A percentile compares a stretch with the other conserved stretches of the same genome.
Conservation (phyloP, 2,888 invertebrate genomes). For the Adelphocoris suturalis region DNA sequence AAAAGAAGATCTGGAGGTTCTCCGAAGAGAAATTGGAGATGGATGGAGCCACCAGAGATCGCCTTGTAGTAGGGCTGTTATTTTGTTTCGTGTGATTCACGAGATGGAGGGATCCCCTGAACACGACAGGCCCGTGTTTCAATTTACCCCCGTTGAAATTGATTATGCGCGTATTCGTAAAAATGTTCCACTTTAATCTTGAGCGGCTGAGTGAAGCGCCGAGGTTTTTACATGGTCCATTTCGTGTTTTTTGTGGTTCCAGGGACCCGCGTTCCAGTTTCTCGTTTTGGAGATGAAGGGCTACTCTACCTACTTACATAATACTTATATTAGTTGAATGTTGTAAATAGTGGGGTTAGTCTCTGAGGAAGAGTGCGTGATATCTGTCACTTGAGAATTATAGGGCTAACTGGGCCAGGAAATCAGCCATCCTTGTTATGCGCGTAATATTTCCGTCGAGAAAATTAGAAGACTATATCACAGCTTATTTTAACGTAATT, state of each 20-base stretch:
- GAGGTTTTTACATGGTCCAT: neutral
- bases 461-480: too few species aligned
- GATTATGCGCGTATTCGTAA: constrained; percentile 11
- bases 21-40: constrained; percentile 22
- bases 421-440: too few species aligned
- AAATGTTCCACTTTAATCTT: constrained; percentile 22
- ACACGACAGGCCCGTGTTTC: constrained; percentile 35
- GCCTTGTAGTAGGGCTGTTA: constrained; percentile 14
- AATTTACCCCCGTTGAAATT: constrained; percentile 38
- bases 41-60: neutral
- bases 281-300: neutral
- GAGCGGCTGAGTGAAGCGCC: constrained; percentile 25
- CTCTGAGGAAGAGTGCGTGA: neutral
- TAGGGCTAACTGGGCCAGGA: too few species aligned
- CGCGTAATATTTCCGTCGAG: too few species aligned
- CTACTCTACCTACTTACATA: constrained; percentile 11
- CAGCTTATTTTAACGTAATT: too few species aligned
- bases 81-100: constrained; percentile 19
- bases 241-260: constrained; percentile 4
- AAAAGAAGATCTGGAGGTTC: constrained; percentile 9
- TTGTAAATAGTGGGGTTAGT: neutral
- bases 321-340: neutral
- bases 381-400: neutral
- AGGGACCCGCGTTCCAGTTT: neutral
- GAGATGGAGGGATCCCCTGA: constrained; percentile 17